A percentile compares a stretch with the other conserved stretches of the same genome.
Conservation (phyloP, 2,797 vertebrate species). For the Urophycis tenuis region DNA sequence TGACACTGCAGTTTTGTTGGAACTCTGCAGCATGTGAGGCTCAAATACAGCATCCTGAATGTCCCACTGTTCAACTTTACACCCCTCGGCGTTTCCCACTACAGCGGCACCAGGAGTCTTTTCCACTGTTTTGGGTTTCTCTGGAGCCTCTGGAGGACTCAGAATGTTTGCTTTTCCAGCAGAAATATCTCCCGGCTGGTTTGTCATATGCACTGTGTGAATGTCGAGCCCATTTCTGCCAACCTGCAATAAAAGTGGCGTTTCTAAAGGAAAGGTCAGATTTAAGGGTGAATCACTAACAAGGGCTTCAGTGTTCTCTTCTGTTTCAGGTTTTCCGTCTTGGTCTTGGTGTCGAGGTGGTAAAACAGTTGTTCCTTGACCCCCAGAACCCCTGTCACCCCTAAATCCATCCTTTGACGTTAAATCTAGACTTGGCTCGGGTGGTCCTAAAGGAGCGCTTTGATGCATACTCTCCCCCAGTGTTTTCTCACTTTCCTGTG, state of each 20-base stretch:
- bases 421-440: slow-evolving; percentile 24
- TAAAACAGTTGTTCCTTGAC: slow-evolving; percentile 36
- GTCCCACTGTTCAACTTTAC: slow-evolving; percentile 42
- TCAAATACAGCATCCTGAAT: slow-evolving; percentile 36
- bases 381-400: slow-evolving; percentile 25
- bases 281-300: slow-evolving; percentile 39
- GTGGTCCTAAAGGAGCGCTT: slow-evolving; percentile 15
- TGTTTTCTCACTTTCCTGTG: slow-evolving; percentile 23
- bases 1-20: slow-evolving; percentile 38
- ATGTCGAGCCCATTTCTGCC: slow-evolving; percentile 27
- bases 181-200: slow-evolving; percentile 32
- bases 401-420: slow-evolving; percentile 16
- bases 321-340: slow-evolving; percentile 22
- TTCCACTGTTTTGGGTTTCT: slow-evolving; percentile 25
- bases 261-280: slow-evolving; percentile 38
- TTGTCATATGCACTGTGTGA: slow-evolving; percentile 29
- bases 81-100: slow-evolving; percentile 27
- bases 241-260: slow-evolving; percentile 36
- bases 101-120: slow-evolving; percentile 21
- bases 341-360: slow-evolving; percentile 45
- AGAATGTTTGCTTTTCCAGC: slow-evolving; percentile 18
- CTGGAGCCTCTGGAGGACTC: slow-evolving; percentile 19
- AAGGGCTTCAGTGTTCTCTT: slow-evolving; percentile 35
- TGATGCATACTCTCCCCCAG: slow-evolving; percentile 25
- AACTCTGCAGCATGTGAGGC: slow-evolving; percentile 36